phyloP scores from a whole-genome alignment of 2,113 vertebrate genomes.

The Okapia johnstoni region DNA sequence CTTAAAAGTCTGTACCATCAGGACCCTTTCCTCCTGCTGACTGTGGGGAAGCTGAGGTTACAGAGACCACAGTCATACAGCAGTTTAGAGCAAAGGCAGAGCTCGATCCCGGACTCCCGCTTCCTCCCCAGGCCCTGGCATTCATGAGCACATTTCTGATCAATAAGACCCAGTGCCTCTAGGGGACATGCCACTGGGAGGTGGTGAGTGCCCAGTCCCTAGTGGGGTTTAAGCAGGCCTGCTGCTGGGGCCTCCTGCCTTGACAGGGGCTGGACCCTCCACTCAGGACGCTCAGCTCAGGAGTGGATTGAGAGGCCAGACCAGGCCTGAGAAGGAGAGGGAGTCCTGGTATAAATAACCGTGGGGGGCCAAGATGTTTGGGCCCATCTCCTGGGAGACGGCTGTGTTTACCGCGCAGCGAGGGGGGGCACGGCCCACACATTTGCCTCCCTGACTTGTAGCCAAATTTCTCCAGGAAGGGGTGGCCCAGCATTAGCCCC shows the following conservation, averaged over 20 bases:
- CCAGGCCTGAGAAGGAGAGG: conserved; percentile 58
- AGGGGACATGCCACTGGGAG: not conserved
- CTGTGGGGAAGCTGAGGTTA: not conserved
- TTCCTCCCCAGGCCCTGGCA: not conserved
- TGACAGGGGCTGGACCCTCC: not conserved
- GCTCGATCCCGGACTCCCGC: not conserved
- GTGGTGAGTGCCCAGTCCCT: not conserved
- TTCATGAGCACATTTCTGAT: not conserved
- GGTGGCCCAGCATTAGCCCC: conserved; percentile 59
- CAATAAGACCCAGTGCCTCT: not conserved
- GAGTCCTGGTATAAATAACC: conserved; percentile 75
- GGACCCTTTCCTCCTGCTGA: not conserved
- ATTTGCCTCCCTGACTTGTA: conserved; percentile 75
- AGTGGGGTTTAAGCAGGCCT: not conserved
- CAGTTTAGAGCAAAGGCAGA: not conserved
- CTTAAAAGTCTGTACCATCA: not conserved
- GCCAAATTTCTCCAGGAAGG: conserved; percentile 73
- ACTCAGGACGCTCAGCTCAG: not conserved
- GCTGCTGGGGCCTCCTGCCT: not conserved
- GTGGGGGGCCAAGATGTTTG: conserved; percentile 68
- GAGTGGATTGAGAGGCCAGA: not conserved
- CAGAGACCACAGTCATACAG: not conserved
- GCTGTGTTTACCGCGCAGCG: conserved; percentile 60
- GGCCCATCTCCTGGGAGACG: conserved; percentile 63
- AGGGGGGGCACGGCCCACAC: conserved; percentile 60